phyloP scores from a whole-genome alignment of 2,888 invertebrate species.

The Candidula unifasciata region DNA sequence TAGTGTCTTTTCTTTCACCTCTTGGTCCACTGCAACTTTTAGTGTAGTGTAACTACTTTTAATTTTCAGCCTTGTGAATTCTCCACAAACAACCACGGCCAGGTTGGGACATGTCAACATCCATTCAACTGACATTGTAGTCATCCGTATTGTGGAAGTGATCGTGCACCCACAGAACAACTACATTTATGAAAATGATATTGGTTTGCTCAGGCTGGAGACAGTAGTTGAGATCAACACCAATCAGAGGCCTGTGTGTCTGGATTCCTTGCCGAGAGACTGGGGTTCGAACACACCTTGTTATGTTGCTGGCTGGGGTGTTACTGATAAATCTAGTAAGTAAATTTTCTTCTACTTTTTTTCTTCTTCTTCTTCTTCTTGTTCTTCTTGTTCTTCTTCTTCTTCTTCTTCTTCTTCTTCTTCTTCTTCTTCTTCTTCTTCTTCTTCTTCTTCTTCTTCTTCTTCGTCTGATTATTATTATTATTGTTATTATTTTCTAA shows the following conservation, averaged over 20 bases:
- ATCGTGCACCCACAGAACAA: constrained; percentile 62
- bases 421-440: too few relatives aligned
- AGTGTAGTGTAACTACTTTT: constrained; percentile 61
- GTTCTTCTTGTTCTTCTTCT: too few relatives aligned
- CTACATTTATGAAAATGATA: constrained; percentile 65
- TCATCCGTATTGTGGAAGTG: constrained; percentile 61
- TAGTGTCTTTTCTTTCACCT: too few relatives aligned
- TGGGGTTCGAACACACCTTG: constrained; percentile 53
- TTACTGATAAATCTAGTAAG: constrained; percentile 52
- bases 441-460: too few relatives aligned
- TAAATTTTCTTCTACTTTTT: background rate
- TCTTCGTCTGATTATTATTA: too few relatives aligned
- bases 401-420: too few relatives aligned
- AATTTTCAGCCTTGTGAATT: constrained; percentile 36
- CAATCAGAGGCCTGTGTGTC: constrained; percentile 59
- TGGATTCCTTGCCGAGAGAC: constrained; percentile 46
- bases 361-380: too few relatives aligned
- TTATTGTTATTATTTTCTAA: too few relatives aligned
- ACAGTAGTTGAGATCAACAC: constrained; percentile 53
- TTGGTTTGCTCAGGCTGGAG: constrained; percentile 65
- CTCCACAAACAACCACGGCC: constrained; percentile 56
- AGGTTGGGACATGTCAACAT: constrained; percentile 60
- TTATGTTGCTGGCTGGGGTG: constrained; percentile 69
- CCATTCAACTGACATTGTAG: constrained; percentile 45
- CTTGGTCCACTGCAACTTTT: too few relatives aligned